These are phyloP conservation scores for Babylonia areolata DNA, from an alignment of 1,140 invertebrate species.

Conservation along the genomic window DNA sequence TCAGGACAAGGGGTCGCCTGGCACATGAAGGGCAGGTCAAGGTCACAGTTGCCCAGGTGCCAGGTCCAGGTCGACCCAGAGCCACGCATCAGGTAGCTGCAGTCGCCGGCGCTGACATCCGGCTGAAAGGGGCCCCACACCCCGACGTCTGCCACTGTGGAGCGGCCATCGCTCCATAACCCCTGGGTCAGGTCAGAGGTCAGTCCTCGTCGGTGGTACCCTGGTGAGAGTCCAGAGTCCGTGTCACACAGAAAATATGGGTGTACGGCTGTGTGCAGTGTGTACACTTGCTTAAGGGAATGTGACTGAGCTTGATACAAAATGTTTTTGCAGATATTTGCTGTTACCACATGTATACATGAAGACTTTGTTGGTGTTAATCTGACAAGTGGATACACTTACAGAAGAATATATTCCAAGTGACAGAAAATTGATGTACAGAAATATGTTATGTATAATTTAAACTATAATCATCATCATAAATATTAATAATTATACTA, in stretches of 20 bases:
- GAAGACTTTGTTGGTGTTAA: too few relatives aligned
- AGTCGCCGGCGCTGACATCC: constrained; percentile 32
- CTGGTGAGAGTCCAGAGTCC: background rate
- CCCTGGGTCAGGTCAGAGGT: constrained; percentile 7
- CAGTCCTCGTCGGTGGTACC: constrained; percentile 41
- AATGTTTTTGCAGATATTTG: too few relatives aligned
- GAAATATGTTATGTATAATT: too few relatives aligned
- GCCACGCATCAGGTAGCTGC: constrained; percentile 30
- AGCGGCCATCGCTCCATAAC: constrained; percentile 47
- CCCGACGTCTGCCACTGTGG: constrained; percentile 40
- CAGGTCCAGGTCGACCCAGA: constrained; percentile 35
- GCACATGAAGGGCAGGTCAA: constrained; percentile 46
- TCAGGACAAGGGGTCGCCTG: constrained; percentile 45
- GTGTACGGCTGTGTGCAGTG: background rate
- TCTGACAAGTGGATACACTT: too few relatives aligned
- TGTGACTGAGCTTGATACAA: too few relatives aligned
- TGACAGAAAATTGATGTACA: too few relatives aligned
- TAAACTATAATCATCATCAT: too few relatives aligned
- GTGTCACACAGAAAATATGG: background rate
- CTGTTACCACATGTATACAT: too few relatives aligned
- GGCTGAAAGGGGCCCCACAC: constrained; percentile 49
- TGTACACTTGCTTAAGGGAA: too few relatives aligned
- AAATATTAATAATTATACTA: too few relatives aligned
- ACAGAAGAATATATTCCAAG: too few relatives aligned
- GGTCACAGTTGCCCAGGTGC: constrained; percentile 47